Conservation (phyloP, 2,113 vertebrate genomes). For the Andinoacara biseriatus region DNA sequence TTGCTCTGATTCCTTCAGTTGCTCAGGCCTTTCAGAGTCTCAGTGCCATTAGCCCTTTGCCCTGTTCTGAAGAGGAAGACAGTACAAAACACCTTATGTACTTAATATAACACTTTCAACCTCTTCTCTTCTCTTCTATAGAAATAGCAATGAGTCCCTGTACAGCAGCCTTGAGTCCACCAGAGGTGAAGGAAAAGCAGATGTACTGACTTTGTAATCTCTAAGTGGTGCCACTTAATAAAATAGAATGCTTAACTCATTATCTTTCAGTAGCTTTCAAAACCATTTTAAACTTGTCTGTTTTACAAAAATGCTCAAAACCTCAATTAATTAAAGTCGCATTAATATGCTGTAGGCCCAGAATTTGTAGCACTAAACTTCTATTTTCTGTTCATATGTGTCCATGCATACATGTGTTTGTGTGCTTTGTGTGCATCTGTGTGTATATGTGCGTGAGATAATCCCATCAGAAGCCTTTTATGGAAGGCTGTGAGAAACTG, state of each 20-base stretch:
- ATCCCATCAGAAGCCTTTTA: constrained; percentile 42
- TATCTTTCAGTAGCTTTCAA: not conserved
- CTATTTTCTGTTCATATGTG: not conserved
- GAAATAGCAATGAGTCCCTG: constrained; percentile 32
- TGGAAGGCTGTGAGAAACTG: constrained; percentile 46
- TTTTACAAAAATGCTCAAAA: not conserved
- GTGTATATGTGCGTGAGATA: not conserved
- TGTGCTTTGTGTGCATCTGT: not conserved
- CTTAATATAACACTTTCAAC: constrained; percentile 3
- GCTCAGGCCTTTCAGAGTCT: constrained; percentile 48
- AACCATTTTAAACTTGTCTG: not conserved
- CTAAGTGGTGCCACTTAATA: constrained; percentile 6
- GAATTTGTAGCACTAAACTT: not conserved
- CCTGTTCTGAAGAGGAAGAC: constrained; percentile 36
- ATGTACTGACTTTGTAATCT: constrained; percentile 38
- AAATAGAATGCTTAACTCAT: constrained; percentile 32
- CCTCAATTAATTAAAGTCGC: not conserved
- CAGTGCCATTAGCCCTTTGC: constrained; percentile 64
- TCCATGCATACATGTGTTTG: not conserved
- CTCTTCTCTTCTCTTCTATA: not conserved
- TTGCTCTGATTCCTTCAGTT: constrained; percentile 60
- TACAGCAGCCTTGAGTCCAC: constrained; percentile 9
- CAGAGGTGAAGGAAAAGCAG: constrained; percentile 37
- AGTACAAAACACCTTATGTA: constrained; percentile 7
- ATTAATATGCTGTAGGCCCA: not conserved